Percentiles rank a stretch among this genome's conserved stretches.
These are phyloP conservation scores for Stegophylla sp. DNA, from an alignment of 2,888 invertebrate genomes.

Conservation along the genomic window DNA sequence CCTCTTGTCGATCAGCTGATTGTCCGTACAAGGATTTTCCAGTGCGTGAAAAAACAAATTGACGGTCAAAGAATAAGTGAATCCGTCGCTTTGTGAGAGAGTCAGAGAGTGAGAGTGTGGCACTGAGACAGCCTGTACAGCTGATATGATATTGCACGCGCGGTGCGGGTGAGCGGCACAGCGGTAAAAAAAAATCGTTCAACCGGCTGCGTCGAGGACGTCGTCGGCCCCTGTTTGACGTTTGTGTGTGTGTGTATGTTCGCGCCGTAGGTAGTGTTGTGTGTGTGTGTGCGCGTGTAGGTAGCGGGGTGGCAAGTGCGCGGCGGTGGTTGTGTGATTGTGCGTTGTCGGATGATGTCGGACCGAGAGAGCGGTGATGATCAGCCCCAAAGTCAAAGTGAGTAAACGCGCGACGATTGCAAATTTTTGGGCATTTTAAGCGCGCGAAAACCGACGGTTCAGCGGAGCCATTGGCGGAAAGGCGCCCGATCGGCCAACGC, in stretches of 20 bases:
- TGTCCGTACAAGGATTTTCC: slow-evolving; percentile 45
- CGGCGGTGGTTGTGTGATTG: slow-evolving; percentile 60
- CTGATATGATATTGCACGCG: neutral
- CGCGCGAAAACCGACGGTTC: neutral
- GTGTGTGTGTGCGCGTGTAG: neutral
- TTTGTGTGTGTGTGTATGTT: neutral
- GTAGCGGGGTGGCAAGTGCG: slow-evolving; percentile 60
- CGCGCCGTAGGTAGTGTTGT: no score
- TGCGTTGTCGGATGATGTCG: slow-evolving; percentile 63
- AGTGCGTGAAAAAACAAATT: slow-evolving; percentile 7
- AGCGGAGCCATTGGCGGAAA: neutral
- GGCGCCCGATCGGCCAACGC: neutral
- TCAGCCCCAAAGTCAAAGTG: slow-evolving; percentile 65
- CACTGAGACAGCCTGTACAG: neutral
- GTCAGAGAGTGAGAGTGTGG: neutral
- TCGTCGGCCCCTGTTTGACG: neutral
- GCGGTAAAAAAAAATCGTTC: slow-evolving; percentile 48
- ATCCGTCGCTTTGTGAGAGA: neutral
- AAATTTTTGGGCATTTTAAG: neutral
- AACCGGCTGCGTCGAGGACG: slow-evolving; percentile 26
- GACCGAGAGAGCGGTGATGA: slow-evolving; percentile 65
- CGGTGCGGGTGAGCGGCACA: neutral
- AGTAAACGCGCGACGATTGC: slow-evolving; percentile 60
- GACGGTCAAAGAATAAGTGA: slow-evolving; percentile 21
- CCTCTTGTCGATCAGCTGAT: slow-evolving; percentile 47